Base-by-base conservation (phyloP, 2,888 invertebrate species). In the Operophtera brumata region DNA sequence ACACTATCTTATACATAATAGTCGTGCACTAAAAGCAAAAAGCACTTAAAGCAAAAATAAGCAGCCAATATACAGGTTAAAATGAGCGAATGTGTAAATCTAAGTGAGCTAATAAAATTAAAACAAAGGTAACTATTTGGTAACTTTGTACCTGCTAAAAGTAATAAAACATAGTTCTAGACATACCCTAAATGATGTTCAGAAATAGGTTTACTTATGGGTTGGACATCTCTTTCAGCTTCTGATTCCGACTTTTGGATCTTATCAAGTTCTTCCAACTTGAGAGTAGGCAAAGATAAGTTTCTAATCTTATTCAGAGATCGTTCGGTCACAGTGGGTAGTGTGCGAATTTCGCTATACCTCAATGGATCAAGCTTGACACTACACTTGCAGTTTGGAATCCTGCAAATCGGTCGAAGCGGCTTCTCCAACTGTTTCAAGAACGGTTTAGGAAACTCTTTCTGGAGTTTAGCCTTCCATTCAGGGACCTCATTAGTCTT, bases 121-220 rank as follows among this genome's bases (percentile, higher is more conserved):
- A 71, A 68, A 43, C 71, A 74, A 71, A 70, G 48, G 48, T 48
- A 54, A 48, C 48, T 36, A 47, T 61, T 59, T 57, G 57, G 57
- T 57, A 57, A 48, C 52, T 48, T 41, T 45, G 13, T 32, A 25
- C 34, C 2, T 41, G 28, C 41, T 52, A 44, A 32, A 7, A 7
- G n/a, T 20, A 34, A 59, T 20, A n/a, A n/a, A n/a, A 20, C 20
- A 4, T 20, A 20, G 20, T 48, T 58, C 75, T 85, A 92, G 61
- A 92, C 91, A 75, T 91, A 92, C 39, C 92, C 92, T 77, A 92
- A 87, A 75, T 91, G 91, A 67, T 91, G 90, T 75, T 92, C 92
- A 53, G 91, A 90, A 62, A 91, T 82, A 10, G 88, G 88, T 71
- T 89, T 90, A 58, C 55, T 80, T 13, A 78, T 56, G 34, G 75